Base-by-base conservation (phyloP, 2,888 invertebrate species). In the Teleogryllus oceanicus region DNA sequence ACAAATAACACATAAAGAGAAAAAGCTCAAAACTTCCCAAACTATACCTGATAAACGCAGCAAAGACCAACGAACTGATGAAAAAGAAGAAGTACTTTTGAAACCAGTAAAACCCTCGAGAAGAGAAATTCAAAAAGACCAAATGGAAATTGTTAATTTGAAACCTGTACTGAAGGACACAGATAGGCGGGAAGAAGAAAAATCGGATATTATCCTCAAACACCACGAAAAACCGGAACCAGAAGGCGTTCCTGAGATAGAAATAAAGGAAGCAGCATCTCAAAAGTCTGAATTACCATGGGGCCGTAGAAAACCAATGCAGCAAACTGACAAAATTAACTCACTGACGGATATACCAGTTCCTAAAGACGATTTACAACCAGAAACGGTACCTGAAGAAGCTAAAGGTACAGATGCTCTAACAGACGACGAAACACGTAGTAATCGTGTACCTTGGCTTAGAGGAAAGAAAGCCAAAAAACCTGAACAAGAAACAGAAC, bases 71-170 rank as follows among this genome's bases (percentile, higher is more conserved):
- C 2, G 84, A 3, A 87, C 86, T 81, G 88, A 89, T 83, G 85
- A 84, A 13, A 75, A 88, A 11, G 88, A 89, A 83, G 84, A 86
- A 76, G 89, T 92, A n/a, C 88, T 89, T 84, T 85, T 92, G 83
- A 89, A 90, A 83, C 91, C 83, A 12, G 78, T 80, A 3, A 49
- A 78, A 81, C 13, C 79, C 78, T 76, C 76, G 74, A 18, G 80
- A 78, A 49, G 83, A 83, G 75, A 78, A 74, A 74, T 51, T 82
- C 8, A 81, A 82, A 82, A 80, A 83, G 51, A 80, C 82, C 81
- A 82, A 62, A 75, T 81, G 37, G 49, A 50, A 74, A 24, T 50
- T 24, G 10, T 49, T 18, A 78, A 74, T 50, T 5, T 12, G 74
- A 37, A 13, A 24, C 75, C 74, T 11, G 49, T 37, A n/a, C 18